Conservation (phyloP, 2,113 vertebrate species). For the Pan paniscus region DNA sequence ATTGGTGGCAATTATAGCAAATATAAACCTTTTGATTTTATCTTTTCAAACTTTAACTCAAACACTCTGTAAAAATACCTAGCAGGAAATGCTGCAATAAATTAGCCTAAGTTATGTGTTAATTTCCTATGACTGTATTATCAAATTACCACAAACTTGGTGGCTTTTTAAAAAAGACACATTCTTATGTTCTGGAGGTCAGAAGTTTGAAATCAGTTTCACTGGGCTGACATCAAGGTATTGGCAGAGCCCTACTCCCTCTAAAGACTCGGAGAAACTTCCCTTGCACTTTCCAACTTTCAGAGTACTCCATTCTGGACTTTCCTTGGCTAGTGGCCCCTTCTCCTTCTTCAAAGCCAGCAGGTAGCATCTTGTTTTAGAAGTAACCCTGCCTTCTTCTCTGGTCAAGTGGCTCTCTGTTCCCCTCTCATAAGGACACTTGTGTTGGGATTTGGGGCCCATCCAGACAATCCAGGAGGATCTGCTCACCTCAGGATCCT, state of each 20-base stretch:
- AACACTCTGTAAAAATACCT: neutral
- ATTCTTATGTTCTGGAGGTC: neutral
- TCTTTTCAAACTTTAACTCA: neutral
- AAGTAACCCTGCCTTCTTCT: neutral
- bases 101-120: neutral
- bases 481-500: neutral
- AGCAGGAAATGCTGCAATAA: neutral
- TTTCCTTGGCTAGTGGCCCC: neutral
- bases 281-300: neutral
- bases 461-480: neutral
- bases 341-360: neutral
- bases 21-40: neutral
- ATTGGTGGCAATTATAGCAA: neutral
- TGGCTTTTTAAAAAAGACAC: neutral
- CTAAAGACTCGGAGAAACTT: neutral
- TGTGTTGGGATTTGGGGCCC: neutral
- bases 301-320: neutral
- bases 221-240: neutral
- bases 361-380: neutral
- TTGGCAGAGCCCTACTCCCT: neutral
- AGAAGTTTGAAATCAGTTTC: neutral
- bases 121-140: neutral
- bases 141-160: neutral
- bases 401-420: neutral
- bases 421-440: neutral